Conservation (phyloP, 2,888 invertebrate genomes). For the Agonopterix subpropinquella region DNA sequence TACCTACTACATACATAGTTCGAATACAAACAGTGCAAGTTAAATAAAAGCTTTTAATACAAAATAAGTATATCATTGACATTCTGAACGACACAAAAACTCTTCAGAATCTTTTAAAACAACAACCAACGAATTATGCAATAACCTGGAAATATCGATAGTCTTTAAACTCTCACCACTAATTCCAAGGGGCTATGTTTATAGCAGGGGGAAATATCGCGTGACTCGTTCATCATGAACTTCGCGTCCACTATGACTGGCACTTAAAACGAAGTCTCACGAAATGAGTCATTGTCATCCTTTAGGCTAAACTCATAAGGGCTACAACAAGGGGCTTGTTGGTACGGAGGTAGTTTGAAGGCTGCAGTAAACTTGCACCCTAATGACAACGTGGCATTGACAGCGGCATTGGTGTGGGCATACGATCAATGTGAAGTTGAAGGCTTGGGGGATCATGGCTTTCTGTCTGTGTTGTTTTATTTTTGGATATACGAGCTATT, state of each 20-base stretch:
- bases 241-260: not conserved
- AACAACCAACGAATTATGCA: too few species aligned
- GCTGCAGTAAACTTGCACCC: conserved; percentile 8
- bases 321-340: not conserved
- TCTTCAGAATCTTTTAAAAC: too few species aligned
- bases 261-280: not conserved
- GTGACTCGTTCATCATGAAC: conserved; percentile 4
- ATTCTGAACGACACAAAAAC: too few species aligned
- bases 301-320: too few species aligned
- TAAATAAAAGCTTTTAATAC: too few species aligned
- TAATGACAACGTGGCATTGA: conserved; percentile 4
- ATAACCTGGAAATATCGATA: too few species aligned
- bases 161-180: too few species aligned
- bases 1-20: too few species aligned
- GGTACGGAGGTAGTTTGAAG: not conserved
- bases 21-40: too few species aligned
- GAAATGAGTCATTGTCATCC: not conserved
- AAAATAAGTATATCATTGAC: too few species aligned
- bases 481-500: too few species aligned
- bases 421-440: not conserved
- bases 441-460: not conserved
- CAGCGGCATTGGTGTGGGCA: not conserved
- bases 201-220: not conserved
- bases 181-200: too few species aligned
- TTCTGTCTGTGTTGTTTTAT: not conserved